Percentiles rank a stretch among this genome's conserved stretches.
These are phyloP conservation scores for Mormyrus iriodes DNA, from an alignment of 2,113 vertebrate species.

Conservation along the genomic window DNA sequence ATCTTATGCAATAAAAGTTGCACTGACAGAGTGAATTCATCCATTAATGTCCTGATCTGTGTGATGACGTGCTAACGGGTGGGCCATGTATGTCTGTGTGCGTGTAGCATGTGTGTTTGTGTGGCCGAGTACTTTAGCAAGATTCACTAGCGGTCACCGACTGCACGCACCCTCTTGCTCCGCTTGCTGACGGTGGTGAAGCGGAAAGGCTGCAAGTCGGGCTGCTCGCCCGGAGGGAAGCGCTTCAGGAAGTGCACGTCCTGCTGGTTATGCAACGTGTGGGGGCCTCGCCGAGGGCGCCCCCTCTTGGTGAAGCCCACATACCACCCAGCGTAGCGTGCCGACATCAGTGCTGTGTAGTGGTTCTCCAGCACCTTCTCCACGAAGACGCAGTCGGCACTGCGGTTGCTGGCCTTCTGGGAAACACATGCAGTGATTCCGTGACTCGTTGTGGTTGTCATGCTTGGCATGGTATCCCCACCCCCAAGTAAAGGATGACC, in stretches of 20 bases:
- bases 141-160: conserved; percentile 21
- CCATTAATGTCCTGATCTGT: neutral
- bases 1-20: neutral
- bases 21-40: neutral
- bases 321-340: conserved; percentile 75
- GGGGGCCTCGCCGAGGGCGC: conserved; percentile 71
- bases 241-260: conserved; percentile 85
- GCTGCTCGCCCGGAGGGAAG: conserved; percentile 71
- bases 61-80: neutral
- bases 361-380: conserved; percentile 82
- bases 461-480: no score
- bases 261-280: conserved; percentile 77
- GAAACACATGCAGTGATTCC: neutral
- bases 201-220: conserved; percentile 74
- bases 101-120: neutral
- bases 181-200: conserved; percentile 81
- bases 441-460: neutral
- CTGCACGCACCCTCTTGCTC: conserved; percentile 70
- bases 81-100: neutral
- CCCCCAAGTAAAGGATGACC: neutral
- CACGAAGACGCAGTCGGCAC: conserved; percentile 78
- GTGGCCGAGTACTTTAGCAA: neutral
- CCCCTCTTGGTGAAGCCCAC: conserved; percentile 83
- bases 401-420: conserved; percentile 67
- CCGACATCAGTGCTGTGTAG: conserved; percentile 80